Percentiles rank a stretch among this genome's conserved stretches.
Evolutionary conservation across 2,888 invertebrate species (phyloP).

Genomic region (Thalpophila matura): DNA sequence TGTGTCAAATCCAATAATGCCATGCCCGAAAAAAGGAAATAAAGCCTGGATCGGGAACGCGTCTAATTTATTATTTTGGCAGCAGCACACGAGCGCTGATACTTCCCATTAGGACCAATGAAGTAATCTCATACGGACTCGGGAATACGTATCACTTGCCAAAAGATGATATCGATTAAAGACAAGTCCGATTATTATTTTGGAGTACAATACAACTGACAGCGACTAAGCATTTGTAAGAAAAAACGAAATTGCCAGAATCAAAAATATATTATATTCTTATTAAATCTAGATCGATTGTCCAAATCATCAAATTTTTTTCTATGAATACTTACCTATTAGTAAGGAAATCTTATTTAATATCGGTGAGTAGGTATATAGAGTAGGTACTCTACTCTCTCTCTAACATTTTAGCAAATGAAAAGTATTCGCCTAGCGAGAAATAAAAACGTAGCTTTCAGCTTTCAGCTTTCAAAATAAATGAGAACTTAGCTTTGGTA

Average conservation of each 20-base stretch:
- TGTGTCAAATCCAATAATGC: constrained; percentile 24
- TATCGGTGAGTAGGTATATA: too few relatives aligned
- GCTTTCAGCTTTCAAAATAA: constrained; percentile 3
- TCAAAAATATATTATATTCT: not conserved
- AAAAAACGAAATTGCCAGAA: not conserved
- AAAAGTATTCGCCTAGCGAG: not conserved
- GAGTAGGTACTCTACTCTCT: not conserved
- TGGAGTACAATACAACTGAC: not conserved
- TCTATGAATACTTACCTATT: too few relatives aligned
- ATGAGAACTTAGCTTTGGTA: not conserved
- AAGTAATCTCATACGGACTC: constrained; percentile 16
- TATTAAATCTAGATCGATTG: too few relatives aligned
- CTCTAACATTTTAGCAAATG: constrained; percentile 10
- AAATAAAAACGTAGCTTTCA: constrained; percentile 3
- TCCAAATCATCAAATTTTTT: too few relatives aligned
- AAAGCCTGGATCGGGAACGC: not conserved
- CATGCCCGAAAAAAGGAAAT: constrained; percentile 11
- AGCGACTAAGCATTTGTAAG: not conserved
- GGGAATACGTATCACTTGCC: constrained; percentile 17
- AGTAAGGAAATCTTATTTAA: too few relatives aligned
- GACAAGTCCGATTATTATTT: not conserved
- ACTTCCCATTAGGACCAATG: constrained; percentile 17
- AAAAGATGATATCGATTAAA: constrained; percentile 20
- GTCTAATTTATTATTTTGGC: constrained; percentile 41
- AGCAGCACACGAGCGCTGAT: constrained; percentile 8